Evolutionary conservation across 2,113 vertebrate genomes (phyloP), one percentile per base, ranked within the genome.

Genomic region (Protobothrops mucrosquamatus): DNA sequence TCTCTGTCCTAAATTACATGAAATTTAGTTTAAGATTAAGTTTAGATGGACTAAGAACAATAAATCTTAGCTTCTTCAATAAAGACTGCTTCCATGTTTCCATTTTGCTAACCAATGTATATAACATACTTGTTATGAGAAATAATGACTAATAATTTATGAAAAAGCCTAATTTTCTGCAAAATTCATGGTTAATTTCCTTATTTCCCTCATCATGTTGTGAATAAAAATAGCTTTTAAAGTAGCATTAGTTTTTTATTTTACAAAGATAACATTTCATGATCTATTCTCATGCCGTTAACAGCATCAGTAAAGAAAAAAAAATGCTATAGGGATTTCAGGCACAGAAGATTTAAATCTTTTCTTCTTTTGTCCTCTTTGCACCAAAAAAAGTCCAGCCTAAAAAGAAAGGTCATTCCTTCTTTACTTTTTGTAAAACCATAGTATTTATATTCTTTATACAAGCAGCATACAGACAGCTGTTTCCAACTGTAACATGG

Each of bases 241-340:
- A 92, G 92, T 85, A 89, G 74, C 51, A 26, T 61, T 89, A 87
- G 24, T 26, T 74, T 94, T 88, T 89, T 61, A 81, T n/a, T 92
- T 64, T 89, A 95, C 94, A 95, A 91, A 85, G 89, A 86, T 39
- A 89, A 64, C 20, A 81, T 29, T 14, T 92, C 20, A 55, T 88
- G 23, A 93, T 26, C 46, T 88, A 92, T 22, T 93, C 54, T 39
- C 55, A 43, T 86, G n/a, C 56, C 29, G 89, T 93, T 61, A 91
- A 93, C 91, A 93, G 43, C 95, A 94, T 81, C n/a, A 92, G 54
- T 55, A 91, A 90, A 85, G 69, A 69, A 51, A 85, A 92, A n/a
- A 85, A 85, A 51, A 87, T 9, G 94, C 59, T 93, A 92, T 6
- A 86, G 85, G 93, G 55, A 95, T 74, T 94, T 89, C 81, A 91